Evolutionary conservation across 1,140 invertebrate species (phyloP), one percentile per base, ranked within the genome.

Genomic region (Saccostrea glomerata): DNA sequence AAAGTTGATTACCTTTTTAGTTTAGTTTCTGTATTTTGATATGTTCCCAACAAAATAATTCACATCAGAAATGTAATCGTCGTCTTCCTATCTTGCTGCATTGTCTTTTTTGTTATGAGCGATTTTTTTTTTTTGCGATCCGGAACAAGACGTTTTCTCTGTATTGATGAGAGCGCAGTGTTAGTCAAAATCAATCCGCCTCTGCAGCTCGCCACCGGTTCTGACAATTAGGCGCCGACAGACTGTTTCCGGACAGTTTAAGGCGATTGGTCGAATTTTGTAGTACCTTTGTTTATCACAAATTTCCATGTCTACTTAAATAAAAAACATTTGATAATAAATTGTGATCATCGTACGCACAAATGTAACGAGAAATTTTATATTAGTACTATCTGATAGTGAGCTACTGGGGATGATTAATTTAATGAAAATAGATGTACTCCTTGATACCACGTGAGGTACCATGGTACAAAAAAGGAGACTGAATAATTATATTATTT

Each of bases 111-210:
- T 12, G 15, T 63, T 77, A 36, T 77, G 70, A 77, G 30, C 70
- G 70, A 47, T 47, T 47, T 20, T 17, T 60, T n/a, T 73, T n/a
- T 25, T 2, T 7, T 77, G 70, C 15, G 70, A 77, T 77, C 70
- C 70, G 70, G 70, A 25, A 77, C 70, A 36, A 36, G 15, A 36
- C 13, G 30, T 20, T 63, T 63, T 63, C 58, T 77, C 70, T 77
- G 70, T 77, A 77, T 77, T 25, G 70, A 77, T 77, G 70, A 77
- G 70, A 77, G 70, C 70, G 25, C 25, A 36, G 23, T 36, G 30
- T 25, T 77, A 23, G 70, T 30, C 70, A 77, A 77, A 77, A 77
- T 77, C 70, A 77, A 77, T 77, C 70, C 70, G 70, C 70, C 70
- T 77, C 70, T 77, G 23, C 70, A 30, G 13, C 70, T 30, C 70